Conservation (phyloP, 2,113 vertebrate species). For the Gallinago media region DNA sequence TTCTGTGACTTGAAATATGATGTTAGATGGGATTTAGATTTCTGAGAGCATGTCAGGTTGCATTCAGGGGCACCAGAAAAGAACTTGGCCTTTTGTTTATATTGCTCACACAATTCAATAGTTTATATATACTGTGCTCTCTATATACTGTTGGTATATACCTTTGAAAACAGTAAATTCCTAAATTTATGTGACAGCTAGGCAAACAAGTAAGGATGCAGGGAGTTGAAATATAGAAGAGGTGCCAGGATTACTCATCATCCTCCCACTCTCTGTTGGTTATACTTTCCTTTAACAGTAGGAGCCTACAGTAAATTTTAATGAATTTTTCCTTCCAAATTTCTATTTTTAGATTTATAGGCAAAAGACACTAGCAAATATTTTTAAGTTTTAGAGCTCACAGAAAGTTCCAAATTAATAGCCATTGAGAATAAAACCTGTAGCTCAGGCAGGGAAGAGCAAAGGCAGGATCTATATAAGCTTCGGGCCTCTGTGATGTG, state of each 20-base stretch:
- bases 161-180: conserved; percentile 39
- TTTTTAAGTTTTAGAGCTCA: neutral
- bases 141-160: neutral
- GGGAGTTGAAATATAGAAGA: conserved; percentile 15
- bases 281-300: neutral
- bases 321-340: neutral
- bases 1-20: neutral
- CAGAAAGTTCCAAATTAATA: neutral
- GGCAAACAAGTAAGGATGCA: conserved; percentile 8
- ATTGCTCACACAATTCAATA: neutral
- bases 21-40: neutral
- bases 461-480: neutral
- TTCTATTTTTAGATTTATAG: conserved; percentile 17
- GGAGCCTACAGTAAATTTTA: neutral
- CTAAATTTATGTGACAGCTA: conserved; percentile 11
- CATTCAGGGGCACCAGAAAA: neutral
- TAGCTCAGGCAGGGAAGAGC: neutral
- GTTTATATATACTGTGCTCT: neutral
- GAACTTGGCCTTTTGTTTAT: neutral
- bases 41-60: neutral
- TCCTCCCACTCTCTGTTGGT: neutral
- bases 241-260: conserved; percentile 42
- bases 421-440: neutral
- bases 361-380: neutral
- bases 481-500: neutral